Evolutionary conservation across 2,797 vertebrate species (phyloP), one percentile per base, ranked within the genome.

Genomic region (Todus mexicanus): DNA sequence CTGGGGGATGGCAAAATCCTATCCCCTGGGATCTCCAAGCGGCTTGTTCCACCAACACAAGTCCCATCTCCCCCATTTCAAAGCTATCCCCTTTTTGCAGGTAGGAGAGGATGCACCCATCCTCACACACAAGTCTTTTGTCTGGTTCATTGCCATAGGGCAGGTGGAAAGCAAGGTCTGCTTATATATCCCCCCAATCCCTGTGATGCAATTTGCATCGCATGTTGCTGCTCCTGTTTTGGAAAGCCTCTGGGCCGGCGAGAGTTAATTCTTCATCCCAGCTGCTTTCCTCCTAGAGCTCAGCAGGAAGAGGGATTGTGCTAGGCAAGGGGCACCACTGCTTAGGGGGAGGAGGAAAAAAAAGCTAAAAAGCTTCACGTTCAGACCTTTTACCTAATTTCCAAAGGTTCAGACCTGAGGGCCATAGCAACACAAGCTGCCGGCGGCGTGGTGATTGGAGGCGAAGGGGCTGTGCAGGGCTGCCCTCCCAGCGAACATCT

Each of bases 351-450:
- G 54, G 86, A 65, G 16, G 9, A 4, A 15, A 29, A 29, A 27
- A n/a, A 64, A 40, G 26, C 6, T 18, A n/a, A 82, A 74, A 31
- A 19, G 9, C 33, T 75, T 90, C 11, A 0, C 1, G 48, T 93
- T 92, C 57, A 90, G 91, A 91, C 91, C 93, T 95, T 97, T 93
- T 90, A 93, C 89, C 91, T 94, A 82, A 78, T 96, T 95, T 96
- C 80, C 65, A 69, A 73, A 90, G 87, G 92, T 94, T 95, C 74
- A 43, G 94, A 92, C 85, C 89, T 85, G 86, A 89, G 84, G 87
- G 75, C 66, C 59, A 72, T 92, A 75, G 93, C 78, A 94, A 82
- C 86, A 7, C 1, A 40, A 63, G 57, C 71, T 83, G 80, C 65
- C 7, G 7, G 42, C 3, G 3, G 88, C 10, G 69, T 75, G 57